Conservation (phyloP, 1,140 invertebrate genomes). For the Watersipora subatra region DNA sequence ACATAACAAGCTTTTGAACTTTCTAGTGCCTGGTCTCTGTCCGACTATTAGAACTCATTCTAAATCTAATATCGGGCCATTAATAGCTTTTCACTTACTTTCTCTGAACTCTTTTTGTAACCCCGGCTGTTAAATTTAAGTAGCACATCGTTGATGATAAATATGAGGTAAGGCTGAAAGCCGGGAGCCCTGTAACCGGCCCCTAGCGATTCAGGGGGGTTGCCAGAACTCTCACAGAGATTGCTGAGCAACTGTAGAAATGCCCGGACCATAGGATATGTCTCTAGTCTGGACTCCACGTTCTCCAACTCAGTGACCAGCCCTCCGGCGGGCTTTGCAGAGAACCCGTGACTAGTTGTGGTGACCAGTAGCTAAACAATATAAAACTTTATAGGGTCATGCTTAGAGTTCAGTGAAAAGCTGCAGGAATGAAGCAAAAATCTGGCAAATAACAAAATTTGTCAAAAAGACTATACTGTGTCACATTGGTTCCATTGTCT, state of each 20-base stretch:
- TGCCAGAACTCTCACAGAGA: conserved; percentile 50
- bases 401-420: neutral
- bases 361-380: neutral
- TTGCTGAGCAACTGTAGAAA: conserved; percentile 63
- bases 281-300: conserved; percentile 72
- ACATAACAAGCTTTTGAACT: too few relatives aligned
- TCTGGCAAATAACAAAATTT: neutral
- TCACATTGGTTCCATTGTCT: too few relatives aligned
- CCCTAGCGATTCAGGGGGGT: conserved; percentile 63
- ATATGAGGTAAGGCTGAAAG: conserved; percentile 74
- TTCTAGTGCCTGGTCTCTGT: too few relatives aligned
- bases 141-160: conserved; percentile 63
- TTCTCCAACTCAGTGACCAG: conserved; percentile 48
- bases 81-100: too few relatives aligned
- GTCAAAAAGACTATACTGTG: too few relatives aligned
- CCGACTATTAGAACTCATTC: too few relatives aligned
- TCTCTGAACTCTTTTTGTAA: conserved; percentile 61
- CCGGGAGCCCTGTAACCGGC: conserved; percentile 66
- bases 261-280: conserved; percentile 45
- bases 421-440: neutral
- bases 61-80: too few relatives aligned
- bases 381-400: neutral
- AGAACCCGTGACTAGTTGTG: neutral
- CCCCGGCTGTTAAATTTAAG: conserved; percentile 60
- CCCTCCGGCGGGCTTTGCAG: neutral